These are phyloP conservation scores for Abscondita cerata DNA, from an alignment of 2,888 invertebrate species.

Conservation along the genomic window DNA sequence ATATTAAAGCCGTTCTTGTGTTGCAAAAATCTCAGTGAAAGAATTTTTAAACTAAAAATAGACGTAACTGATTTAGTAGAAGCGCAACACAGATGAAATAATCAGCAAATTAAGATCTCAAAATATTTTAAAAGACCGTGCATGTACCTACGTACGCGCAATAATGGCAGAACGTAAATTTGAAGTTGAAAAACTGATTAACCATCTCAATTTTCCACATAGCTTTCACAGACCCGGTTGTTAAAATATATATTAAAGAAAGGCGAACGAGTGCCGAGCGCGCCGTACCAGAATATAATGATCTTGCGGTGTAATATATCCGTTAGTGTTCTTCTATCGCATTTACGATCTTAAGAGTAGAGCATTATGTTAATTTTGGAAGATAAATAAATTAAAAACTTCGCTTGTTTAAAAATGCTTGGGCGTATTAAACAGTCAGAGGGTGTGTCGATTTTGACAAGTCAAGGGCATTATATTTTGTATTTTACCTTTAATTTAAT, in stretches of 20 bases:
- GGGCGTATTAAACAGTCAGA: constrained; percentile 44
- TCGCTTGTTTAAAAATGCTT: constrained; percentile 38
- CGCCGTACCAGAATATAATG: constrained; percentile 50
- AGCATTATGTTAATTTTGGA: constrained; percentile 51
- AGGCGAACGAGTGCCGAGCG: constrained; percentile 23
- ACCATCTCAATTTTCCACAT: constrained; percentile 35
- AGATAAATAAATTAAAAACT: constrained; percentile 54
- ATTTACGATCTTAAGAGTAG: constrained; percentile 53
- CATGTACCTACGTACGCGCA: neutral
- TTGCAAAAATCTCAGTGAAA: too few species aligned
- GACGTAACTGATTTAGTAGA: too few species aligned
- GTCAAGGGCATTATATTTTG: constrained; percentile 33
- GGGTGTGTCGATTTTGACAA: constrained; percentile 48
- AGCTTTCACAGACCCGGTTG: constrained; percentile 21
- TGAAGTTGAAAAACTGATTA: constrained; percentile 33
- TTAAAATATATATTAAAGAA: constrained; percentile 28
- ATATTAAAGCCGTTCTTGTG: too few species aligned
- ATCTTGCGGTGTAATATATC: constrained; percentile 57
- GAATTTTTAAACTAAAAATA: too few species aligned
- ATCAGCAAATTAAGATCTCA: constrained; percentile 3
- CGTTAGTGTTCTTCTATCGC: constrained; percentile 58
- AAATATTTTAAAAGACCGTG: neutral
- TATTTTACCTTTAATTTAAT: constrained; percentile 13
- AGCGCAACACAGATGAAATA: too few species aligned
- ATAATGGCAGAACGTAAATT: constrained; percentile 13